These are phyloP conservation scores for Scomber japonicus DNA, from an alignment of 2,113 vertebrate genomes.

Conservation along the genomic window DNA sequence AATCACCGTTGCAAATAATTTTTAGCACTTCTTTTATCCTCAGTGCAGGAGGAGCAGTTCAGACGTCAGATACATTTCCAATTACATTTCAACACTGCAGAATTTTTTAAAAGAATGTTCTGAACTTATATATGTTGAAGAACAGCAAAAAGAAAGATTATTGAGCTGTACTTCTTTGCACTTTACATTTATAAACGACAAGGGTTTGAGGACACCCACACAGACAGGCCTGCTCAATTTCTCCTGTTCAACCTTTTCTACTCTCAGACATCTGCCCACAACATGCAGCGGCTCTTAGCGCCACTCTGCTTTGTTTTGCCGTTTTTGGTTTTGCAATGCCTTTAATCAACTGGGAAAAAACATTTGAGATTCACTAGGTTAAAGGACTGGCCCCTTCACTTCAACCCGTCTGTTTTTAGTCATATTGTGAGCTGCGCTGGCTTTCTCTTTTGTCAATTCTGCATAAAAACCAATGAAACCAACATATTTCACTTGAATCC, in stretches of 20 bases:
- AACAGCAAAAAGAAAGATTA: neutral
- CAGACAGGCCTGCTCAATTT: constrained; percentile 40
- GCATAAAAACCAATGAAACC: constrained; percentile 44
- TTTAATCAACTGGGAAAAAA: constrained; percentile 70
- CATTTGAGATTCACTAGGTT: constrained; percentile 57
- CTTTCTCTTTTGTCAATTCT: constrained; percentile 43
- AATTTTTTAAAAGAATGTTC: neutral
- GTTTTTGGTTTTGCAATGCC: constrained; percentile 65
- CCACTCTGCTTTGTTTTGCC: constrained; percentile 64
- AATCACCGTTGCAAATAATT: constrained; percentile 50
- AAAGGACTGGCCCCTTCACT: constrained; percentile 26
- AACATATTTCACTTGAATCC: constrained; percentile 53
- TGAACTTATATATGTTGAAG: neutral
- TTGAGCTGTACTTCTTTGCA: constrained; percentile 2
- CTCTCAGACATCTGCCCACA: constrained; percentile 74
- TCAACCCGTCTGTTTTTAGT: constrained; percentile 54
- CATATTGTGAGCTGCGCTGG: constrained; percentile 30
- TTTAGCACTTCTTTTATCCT: constrained; percentile 25
- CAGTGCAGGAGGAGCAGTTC: constrained; percentile 25
- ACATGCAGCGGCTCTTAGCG: constrained; percentile 63
- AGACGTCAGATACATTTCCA: constrained; percentile 27
- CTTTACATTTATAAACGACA: constrained; percentile 9
- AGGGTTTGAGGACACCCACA: constrained; percentile 6
- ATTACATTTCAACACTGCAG: neutral
- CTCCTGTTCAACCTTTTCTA: constrained; percentile 30